phyloP scores from a whole-genome alignment of 1,140 invertebrate genomes.

The Aphelenchoides avenae region DNA sequence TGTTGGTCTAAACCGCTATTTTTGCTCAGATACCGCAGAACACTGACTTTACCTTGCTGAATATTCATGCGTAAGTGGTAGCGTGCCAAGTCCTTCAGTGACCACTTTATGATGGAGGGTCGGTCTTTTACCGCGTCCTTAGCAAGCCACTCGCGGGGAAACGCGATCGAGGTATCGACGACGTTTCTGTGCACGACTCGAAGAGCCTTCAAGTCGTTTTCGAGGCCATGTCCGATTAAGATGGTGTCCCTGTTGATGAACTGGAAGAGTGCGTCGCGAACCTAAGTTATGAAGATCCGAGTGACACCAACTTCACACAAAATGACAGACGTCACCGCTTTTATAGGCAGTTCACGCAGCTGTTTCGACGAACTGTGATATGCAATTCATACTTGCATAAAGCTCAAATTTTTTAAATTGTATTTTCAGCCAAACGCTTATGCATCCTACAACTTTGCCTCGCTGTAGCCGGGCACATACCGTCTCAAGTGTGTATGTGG shows the following conservation, averaged over 20 bases:
- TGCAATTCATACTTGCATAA: too few relatives aligned
- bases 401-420: too few relatives aligned
- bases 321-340: too few relatives aligned
- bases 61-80: slow-evolving; percentile 87
- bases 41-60: too few relatives aligned
- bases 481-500: slow-evolving; percentile 18
- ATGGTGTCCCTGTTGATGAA: slow-evolving; percentile 31
- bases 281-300: too few relatives aligned
- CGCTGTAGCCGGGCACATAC: slow-evolving; percentile 3
- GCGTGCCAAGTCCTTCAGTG: slow-evolving; percentile 76
- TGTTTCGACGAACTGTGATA: too few relatives aligned
- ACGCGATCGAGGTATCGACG: slow-evolving; percentile 89
- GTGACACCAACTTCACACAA: too few relatives aligned
- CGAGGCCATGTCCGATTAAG: slow-evolving; percentile 88
- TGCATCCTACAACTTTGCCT: too few relatives aligned
- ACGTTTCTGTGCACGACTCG: slow-evolving; percentile 84
- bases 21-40: too few relatives aligned
- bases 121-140: too few relatives aligned
- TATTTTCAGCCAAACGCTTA: too few relatives aligned
- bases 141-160: slow-evolving; percentile 89
- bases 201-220: slow-evolving; percentile 87
- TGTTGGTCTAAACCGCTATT: slow-evolving; percentile 52
- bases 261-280: slow-evolving; percentile 20
- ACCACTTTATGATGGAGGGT: slow-evolving; percentile 82
- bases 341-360: too few relatives aligned